phyloP scores from a whole-genome alignment of 2,888 invertebrate genomes.

The Lasiommata megera region DNA sequence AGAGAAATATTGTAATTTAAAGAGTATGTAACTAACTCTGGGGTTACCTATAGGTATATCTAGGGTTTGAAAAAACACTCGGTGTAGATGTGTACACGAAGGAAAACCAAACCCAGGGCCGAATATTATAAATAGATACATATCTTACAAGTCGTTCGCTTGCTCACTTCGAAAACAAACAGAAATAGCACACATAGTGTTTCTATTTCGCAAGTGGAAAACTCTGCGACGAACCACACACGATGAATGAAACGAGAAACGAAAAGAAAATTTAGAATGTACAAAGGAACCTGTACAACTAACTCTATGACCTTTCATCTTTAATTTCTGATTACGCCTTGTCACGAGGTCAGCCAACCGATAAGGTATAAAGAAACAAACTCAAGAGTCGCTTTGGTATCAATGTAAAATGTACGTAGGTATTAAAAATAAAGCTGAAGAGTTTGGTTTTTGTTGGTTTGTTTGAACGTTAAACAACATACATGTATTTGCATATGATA shows the following conservation, averaged over 20 bases:
- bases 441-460: too few relatives aligned
- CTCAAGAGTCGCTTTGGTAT: slow-evolving; percentile 9
- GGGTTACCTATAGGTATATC: too few relatives aligned
- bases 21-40: too few relatives aligned
- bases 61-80: too few relatives aligned
- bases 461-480: too few relatives aligned
- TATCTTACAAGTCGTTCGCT: not conserved
- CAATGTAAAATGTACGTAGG: too few relatives aligned
- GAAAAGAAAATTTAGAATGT: slow-evolving; percentile 6
- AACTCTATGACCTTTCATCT: slow-evolving; percentile 13
- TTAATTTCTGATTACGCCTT: slow-evolving; percentile 15
- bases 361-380: slow-evolving; percentile 17
- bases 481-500: too few relatives aligned
- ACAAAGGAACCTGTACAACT: slow-evolving; percentile 10
- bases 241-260: slow-evolving; percentile 2
- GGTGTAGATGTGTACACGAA: not conserved
- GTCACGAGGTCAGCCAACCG: slow-evolving; percentile 16
- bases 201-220: slow-evolving; percentile 8
- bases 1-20: too few relatives aligned
- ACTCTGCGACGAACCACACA: not conserved
- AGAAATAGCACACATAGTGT: not conserved
- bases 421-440: too few relatives aligned
- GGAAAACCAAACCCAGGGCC: not conserved
- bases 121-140: not conserved
- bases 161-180: not conserved